Evolutionary conservation across 2,797 vertebrate species (phyloP).

Genomic region (Kryptopterus vitreolus): DNA sequence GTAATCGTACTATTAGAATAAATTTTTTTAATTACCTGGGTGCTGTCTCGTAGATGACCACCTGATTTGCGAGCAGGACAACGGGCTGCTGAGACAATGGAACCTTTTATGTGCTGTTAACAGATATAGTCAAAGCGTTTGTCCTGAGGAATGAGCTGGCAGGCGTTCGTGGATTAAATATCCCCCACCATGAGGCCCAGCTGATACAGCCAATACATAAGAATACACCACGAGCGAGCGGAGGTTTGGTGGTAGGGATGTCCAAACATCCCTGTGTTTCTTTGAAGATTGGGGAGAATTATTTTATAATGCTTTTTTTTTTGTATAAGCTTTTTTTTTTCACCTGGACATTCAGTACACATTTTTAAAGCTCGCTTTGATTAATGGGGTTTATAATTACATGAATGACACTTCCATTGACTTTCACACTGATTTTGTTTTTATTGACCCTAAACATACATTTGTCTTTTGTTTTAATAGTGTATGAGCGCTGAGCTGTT

Average conservation of each 20-base stretch:
- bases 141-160: slow-evolving; percentile 72
- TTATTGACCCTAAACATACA: too few species aligned
- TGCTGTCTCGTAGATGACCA: slow-evolving; percentile 41
- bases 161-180: slow-evolving; percentile 62
- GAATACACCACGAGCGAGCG: slow-evolving; percentile 58
- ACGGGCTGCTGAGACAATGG: slow-evolving; percentile 64
- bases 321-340: background rate
- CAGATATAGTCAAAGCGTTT: slow-evolving; percentile 72
- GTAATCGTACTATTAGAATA: background rate
- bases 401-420: background rate
- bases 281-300: background rate
- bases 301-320: too few species aligned
- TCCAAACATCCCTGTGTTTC: background rate
- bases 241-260: background rate
- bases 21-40: slow-evolving; percentile 63
- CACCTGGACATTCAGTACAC: background rate
- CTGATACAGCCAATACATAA: slow-evolving; percentile 52
- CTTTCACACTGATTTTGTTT: background rate
- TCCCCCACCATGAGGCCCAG: slow-evolving; percentile 59
- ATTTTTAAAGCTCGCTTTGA: background rate
- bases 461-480: background rate
- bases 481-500: background rate
- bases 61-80: slow-evolving; percentile 46
- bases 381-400: background rate
- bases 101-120: slow-evolving; percentile 65